Percentiles rank a stretch among this genome's conserved stretches.
Evolutionary conservation across 2,797 vertebrate species (phyloP).

Genomic region (Lerista edwardsae): DNA sequence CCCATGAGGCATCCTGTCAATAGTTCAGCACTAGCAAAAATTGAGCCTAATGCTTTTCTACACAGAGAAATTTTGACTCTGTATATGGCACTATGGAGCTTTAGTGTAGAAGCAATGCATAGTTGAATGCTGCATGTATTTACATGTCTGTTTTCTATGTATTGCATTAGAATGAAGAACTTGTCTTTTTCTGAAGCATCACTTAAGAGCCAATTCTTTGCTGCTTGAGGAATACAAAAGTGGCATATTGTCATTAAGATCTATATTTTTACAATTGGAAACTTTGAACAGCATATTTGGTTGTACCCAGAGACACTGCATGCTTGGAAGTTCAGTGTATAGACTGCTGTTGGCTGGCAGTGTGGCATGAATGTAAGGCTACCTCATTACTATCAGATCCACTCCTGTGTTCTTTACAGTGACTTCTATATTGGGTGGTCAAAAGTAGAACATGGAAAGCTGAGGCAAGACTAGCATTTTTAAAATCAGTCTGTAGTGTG

Average conservation of each 20-base stretch:
- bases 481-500: not conserved
- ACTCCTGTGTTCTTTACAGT: not conserved
- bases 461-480: not conserved
- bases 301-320: slow-evolving; percentile 55
- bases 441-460: not conserved
- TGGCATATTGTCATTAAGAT: slow-evolving; percentile 58
- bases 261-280: slow-evolving; percentile 58
- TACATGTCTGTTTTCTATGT: slow-evolving; percentile 57
- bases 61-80: not conserved
- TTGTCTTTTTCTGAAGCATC: slow-evolving; percentile 60
- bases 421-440: not conserved
- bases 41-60: slow-evolving; percentile 24
- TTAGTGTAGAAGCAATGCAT: not conserved
- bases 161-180: slow-evolving; percentile 51
- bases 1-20: slow-evolving; percentile 37
- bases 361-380: not conserved
- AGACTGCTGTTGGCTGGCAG: not conserved
- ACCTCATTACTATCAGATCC: slow-evolving; percentile 49
- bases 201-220: slow-evolving; percentile 58
- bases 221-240: slow-evolving; percentile 66
- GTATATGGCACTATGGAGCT: slow-evolving; percentile 32
- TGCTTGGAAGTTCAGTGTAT: slow-evolving; percentile 17
- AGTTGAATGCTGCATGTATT: slow-evolving; percentile 44
- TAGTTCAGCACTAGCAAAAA: slow-evolving; percentile 28
- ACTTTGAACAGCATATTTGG: slow-evolving; percentile 47